Base-by-base conservation (phyloP, 2,113 vertebrate species). In the Prinia subflava region DNA sequence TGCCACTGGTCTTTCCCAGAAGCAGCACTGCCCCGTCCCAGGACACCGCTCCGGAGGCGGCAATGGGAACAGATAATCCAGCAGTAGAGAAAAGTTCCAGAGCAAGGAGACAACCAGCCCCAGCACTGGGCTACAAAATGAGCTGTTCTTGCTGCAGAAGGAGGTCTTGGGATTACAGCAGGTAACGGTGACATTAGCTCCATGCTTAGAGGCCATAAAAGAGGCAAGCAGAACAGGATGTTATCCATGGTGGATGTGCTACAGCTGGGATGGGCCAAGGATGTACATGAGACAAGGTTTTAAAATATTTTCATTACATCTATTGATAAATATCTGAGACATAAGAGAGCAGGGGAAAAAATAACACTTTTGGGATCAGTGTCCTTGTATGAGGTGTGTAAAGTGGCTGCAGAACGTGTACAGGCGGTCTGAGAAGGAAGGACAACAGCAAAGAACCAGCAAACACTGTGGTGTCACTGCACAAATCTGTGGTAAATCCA, bases 301-400 rank as follows among this genome's bases (percentile, higher is more conserved):
- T 63, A 35, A 93, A 65, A 24, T 62, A 59, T 41, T 65, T 68
- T 80, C 80, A 67, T 86, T 76, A 47, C 10, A 4, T 33, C n/a
- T 79, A 19, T 52, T 83, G 41, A 71, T 73, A 47, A 83, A 57
- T 63, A 82, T 23, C 57, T 65, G 19, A 35, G 39, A 33, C 23
- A 86, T 77, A 85, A 95, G 5, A 87, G 19, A 31, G 65, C 4
- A 19, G 60, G 21, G 24, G 6, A 6, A 35, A 60, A 42, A 44
- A 17, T 11, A 24, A 20, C 0, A 0, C 2, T 37, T 55, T 57
- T 16, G 27, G 35, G 13, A 60, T 82, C 52, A 24, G 47, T 25
- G n/a, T 52, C 47, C 39, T 71, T 33, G 16, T 16, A 13, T 21
- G 37, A 71, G 15, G 33, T 44, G 39, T 47, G 46, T 67, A 64